phyloP scores from a whole-genome alignment of 2,888 invertebrate genomes.

The Machimus rusticus region DNA sequence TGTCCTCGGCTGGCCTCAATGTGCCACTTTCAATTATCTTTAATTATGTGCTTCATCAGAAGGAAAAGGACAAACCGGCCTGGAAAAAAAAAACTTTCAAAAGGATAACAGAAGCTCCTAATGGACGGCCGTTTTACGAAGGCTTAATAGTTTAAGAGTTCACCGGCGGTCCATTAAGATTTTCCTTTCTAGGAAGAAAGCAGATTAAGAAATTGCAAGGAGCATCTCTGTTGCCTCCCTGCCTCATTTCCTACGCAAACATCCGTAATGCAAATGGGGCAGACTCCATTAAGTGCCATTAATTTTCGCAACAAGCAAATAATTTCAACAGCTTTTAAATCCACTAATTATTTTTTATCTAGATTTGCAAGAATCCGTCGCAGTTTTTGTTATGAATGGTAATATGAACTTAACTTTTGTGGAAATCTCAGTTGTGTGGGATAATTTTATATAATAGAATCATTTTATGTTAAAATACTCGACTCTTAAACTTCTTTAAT shows the following conservation, averaged over 20 bases:
- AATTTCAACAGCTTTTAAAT: background rate
- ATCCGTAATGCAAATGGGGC: background rate
- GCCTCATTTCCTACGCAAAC: background rate
- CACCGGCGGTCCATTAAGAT: constrained; percentile 10
- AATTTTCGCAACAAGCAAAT: background rate
- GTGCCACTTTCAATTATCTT: constrained; percentile 39
- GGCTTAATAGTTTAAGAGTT: constrained; percentile 37
- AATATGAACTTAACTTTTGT: background rate
- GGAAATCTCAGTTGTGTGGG: too few relatives aligned
- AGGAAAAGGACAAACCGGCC: constrained; percentile 4
- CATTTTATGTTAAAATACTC: too few relatives aligned
- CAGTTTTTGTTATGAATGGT: background rate
- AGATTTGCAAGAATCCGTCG: background rate
- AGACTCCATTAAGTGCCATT: background rate
- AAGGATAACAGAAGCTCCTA: constrained; percentile 34
- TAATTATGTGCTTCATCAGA: constrained; percentile 38
- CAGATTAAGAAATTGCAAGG: constrained; percentile 22
- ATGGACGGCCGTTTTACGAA: constrained; percentile 9
- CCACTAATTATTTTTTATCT: background rate
- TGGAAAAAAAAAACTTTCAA: background rate
- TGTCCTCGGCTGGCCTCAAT: background rate
- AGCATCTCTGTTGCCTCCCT: background rate
- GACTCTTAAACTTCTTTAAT: too few relatives aligned
- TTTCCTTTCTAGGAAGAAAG: background rate
- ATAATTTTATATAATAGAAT: too few relatives aligned